These are phyloP conservation scores for Nephrocerus scutellatus DNA, from an alignment of 2,888 invertebrate species.

Conservation along the genomic window DNA sequence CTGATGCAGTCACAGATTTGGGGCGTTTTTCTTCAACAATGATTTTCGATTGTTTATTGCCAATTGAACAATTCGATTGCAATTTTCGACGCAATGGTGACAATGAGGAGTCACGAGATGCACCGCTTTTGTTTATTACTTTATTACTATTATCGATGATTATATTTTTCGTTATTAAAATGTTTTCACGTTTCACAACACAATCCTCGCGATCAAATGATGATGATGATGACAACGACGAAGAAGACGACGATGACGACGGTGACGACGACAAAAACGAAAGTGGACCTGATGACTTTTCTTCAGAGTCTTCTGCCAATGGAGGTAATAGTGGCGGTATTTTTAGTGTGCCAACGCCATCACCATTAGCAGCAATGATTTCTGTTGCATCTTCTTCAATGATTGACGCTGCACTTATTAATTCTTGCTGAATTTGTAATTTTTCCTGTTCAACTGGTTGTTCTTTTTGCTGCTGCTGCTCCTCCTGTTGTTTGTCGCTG, in stretches of 20 bases:
- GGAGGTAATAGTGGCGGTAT: no score
- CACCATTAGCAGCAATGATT: no score
- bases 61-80: slow-evolving; percentile 21
- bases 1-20: slow-evolving; percentile 45
- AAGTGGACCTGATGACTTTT: no score
- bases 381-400: no score
- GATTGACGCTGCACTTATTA: slow-evolving; percentile 15
- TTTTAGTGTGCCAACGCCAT: no score
- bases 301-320: no score
- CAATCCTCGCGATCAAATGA: slow-evolving; percentile 31
- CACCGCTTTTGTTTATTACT: slow-evolving; percentile 13
- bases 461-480: slow-evolving; percentile 14
- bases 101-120: slow-evolving; percentile 14
- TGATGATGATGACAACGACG: no score
- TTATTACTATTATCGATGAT: slow-evolving; percentile 17
- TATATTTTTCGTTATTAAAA: slow-evolving; percentile 14
- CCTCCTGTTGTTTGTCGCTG: slow-evolving; percentile 9
- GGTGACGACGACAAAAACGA: no score
- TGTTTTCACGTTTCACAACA: not conserved
- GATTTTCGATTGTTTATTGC: slow-evolving; percentile 9
- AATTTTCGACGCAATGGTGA: slow-evolving; percentile 26
- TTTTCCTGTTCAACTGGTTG: slow-evolving; percentile 18
- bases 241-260: no score
- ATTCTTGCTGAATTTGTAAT: slow-evolving; percentile 16
- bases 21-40: slow-evolving; percentile 28